Evolutionary conservation across 2,797 vertebrate species (phyloP).

Genomic region (Strix occidentalis): DNA sequence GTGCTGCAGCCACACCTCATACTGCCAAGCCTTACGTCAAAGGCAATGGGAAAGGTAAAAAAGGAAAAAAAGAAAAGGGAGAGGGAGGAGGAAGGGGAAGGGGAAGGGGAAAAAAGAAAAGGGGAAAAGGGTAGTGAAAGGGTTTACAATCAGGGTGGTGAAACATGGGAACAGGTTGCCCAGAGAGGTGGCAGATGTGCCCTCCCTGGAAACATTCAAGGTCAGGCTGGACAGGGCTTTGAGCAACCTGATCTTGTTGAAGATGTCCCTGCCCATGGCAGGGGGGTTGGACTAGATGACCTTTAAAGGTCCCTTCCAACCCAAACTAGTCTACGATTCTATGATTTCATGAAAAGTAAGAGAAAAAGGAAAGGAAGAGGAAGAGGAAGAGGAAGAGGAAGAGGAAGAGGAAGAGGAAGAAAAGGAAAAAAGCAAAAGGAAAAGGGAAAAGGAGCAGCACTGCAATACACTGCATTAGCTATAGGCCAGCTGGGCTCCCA

Average conservation of each 20-base stretch:
- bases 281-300: background rate
- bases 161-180: background rate
- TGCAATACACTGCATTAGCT: background rate
- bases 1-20: background rate
- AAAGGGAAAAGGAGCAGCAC: background rate
- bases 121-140: background rate
- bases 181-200: background rate
- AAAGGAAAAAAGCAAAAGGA: background rate
- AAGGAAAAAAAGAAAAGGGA: no score
- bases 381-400: background rate
- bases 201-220: background rate
- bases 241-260: background rate
- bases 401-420: background rate
- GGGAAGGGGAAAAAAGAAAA: background rate
- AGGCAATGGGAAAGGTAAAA: background rate
- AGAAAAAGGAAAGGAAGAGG: background rate
- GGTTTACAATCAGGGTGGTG: background rate
- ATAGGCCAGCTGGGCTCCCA: background rate
- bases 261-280: background rate
- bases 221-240: rapidly evolving
- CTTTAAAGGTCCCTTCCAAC: background rate
- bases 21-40: background rate
- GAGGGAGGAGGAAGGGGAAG: background rate
- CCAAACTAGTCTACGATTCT: background rate
- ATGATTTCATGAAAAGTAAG: background rate